These are phyloP conservation scores for Bradysia coprophila DNA, from an alignment of 1,140 invertebrate species.

Conservation along the genomic window DNA sequence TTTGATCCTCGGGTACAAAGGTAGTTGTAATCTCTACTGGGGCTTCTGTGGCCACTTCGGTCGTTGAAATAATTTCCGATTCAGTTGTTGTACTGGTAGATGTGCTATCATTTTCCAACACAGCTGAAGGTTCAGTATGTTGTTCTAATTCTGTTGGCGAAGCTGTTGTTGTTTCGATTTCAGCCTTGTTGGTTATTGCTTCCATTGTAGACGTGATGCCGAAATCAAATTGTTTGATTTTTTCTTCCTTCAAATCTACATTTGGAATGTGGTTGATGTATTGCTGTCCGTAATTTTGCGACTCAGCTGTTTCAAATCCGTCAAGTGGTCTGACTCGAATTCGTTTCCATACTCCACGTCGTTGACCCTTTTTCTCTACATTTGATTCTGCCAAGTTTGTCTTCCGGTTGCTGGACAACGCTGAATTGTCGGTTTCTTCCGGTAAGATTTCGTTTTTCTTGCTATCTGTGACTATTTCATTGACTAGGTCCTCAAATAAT, in stretches of 20 bases:
- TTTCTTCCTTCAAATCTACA: too few relatives aligned
- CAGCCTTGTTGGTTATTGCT: background rate
- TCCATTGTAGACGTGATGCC: background rate
- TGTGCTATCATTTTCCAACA: background rate
- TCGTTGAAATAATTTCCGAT: constrained; percentile 1
- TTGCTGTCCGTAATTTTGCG: too few relatives aligned
- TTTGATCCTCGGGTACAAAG: background rate
- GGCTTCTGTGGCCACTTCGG: background rate
- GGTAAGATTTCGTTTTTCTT: too few relatives aligned
- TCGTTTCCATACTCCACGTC: constrained; percentile 41
- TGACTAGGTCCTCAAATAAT: too few relatives aligned
- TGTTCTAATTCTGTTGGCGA: background rate
- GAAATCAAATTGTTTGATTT: too few relatives aligned
- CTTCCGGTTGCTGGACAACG: too few relatives aligned
- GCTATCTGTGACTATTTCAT: too few relatives aligned
- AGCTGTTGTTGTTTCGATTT: background rate
- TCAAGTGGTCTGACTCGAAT: constrained; percentile 37
- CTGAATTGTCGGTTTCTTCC: too few relatives aligned
- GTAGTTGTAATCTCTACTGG: background rate
- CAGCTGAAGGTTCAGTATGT: background rate
- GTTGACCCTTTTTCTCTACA: background rate
- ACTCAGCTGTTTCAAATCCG: constrained; percentile 45
- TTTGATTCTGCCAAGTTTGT: background rate
- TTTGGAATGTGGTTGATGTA: too few relatives aligned
- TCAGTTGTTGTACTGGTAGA: constrained; percentile 1